Conservation (phyloP, 2,113 vertebrate genomes). For the Psilopogon haemacephalus region DNA sequence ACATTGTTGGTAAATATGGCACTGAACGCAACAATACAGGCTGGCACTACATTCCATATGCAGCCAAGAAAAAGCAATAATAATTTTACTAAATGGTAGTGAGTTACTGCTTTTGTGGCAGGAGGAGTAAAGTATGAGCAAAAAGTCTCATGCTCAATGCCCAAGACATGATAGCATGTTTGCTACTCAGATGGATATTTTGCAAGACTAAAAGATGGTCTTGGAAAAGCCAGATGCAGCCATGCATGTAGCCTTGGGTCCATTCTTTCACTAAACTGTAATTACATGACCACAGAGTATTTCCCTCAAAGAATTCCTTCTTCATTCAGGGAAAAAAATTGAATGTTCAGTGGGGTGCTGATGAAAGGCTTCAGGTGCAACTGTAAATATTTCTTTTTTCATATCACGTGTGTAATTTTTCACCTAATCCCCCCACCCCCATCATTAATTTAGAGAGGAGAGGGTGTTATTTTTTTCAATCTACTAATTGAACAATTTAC, state of each 20-base stretch:
- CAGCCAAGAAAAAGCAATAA: neutral
- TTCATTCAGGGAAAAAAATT: neutral
- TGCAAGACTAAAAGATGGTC: neutral
- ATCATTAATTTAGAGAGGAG: neutral
- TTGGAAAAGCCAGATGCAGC: neutral
- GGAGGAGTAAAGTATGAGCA: neutral
- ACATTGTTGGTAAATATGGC: rapidly evolving
- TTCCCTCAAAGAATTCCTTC: neutral
- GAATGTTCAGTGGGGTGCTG: neutral
- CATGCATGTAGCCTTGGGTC: neutral
- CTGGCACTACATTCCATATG: neutral
- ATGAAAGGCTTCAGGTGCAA: neutral
- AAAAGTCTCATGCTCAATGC: neutral
- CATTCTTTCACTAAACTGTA: neutral
- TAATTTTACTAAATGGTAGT: neutral
- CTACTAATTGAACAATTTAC: neutral
- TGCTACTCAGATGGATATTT: neutral
- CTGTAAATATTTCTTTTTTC: neutral
- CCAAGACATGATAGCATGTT: neutral
- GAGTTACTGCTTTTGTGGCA: neutral
- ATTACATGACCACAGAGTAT: neutral
- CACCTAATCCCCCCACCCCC: neutral
- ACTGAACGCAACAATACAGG: neutral
- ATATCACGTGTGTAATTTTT: neutral
- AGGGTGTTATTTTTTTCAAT: neutral